Evolutionary conservation across 2,113 vertebrate genomes (phyloP), one percentile per base, ranked within the genome.

Genomic region (Rhegmatorhina hoffmannsi): DNA sequence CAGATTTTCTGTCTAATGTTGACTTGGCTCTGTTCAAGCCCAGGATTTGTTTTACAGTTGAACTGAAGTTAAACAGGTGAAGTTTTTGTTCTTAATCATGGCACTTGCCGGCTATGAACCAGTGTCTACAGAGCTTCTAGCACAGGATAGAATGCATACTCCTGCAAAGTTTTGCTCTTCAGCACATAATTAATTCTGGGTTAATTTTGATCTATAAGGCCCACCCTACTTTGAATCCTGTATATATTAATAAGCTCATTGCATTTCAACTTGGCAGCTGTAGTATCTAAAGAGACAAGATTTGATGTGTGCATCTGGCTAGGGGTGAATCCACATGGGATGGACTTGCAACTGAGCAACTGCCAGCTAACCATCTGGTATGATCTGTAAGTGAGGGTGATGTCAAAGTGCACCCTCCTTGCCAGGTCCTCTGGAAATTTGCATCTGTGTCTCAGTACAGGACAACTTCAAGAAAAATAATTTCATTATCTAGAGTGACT

Each of bases 301-400:
- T 79, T 90, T 92, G 90, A 93, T 93, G 76, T 68, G 93, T 96
- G 82, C 93, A 90, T 90, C 83, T 96, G 95, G 64, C 84, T 90
- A 56, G 34, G 59, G 84, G 56, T 91, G 95, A 96, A 94, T 84
- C 77, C 96, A 92, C 94, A 75, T 0, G 80, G 94, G 96, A 95
- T 87, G 64, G 78, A 56, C 53, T 96, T 82, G 89, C 94, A 92
- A 89, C 94, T 89, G 89, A 92, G 92, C 91, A 92, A 94, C 95
- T 96, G 95, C 95, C 95, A 96, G 89, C 68, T 60, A 82, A 91
- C 95, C 96, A 97, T 96, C 96, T 97, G 95, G 64, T 94, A 10
- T 89, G 96, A 92, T 90, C 86, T 87, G 69, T 75, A 84, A 89
- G 92, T 47, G 89, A 89, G 84, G 89, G 83, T 72, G 91, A 84